phyloP scores from a whole-genome alignment of 2,113 vertebrate genomes.

The Elephantulus edwardii region DNA sequence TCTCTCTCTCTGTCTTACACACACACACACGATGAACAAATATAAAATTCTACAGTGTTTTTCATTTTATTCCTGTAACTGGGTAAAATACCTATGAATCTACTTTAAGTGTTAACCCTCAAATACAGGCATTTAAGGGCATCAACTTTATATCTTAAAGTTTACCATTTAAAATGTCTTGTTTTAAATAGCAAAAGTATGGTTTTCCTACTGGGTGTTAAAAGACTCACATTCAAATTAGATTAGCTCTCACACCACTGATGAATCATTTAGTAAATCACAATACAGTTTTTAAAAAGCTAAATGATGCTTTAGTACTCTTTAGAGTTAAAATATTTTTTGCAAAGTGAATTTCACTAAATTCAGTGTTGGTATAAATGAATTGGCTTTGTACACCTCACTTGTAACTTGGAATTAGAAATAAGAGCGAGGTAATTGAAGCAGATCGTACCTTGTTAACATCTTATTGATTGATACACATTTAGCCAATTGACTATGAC shows the following conservation, averaged over 20 bases:
- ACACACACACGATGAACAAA: not conserved
- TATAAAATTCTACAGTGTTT: constrained; percentile 12
- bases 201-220: not conserved
- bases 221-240: constrained; percentile 41
- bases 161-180: not conserved
- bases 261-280: constrained; percentile 53
- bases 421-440: not conserved
- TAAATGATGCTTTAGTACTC: constrained; percentile 61
- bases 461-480: not conserved
- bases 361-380: not conserved
- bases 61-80: not conserved
- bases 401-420: not conserved
- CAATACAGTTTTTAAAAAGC: constrained; percentile 44
- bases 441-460: not conserved
- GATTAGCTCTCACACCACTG: constrained; percentile 37
- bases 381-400: not conserved
- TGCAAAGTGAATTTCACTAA: constrained; percentile 28
- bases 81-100: constrained; percentile 21
- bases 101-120: not conserved
- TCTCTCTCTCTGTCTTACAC: not conserved
- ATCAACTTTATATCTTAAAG: constrained; percentile 15
- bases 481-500: not conserved
- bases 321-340: constrained; percentile 61
- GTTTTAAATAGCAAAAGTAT: constrained; percentile 20
- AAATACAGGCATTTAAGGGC: not conserved